These are phyloP conservation scores for Xiphydria camelus DNA, from an alignment of 2,888 invertebrate species.

Conservation along the genomic window DNA sequence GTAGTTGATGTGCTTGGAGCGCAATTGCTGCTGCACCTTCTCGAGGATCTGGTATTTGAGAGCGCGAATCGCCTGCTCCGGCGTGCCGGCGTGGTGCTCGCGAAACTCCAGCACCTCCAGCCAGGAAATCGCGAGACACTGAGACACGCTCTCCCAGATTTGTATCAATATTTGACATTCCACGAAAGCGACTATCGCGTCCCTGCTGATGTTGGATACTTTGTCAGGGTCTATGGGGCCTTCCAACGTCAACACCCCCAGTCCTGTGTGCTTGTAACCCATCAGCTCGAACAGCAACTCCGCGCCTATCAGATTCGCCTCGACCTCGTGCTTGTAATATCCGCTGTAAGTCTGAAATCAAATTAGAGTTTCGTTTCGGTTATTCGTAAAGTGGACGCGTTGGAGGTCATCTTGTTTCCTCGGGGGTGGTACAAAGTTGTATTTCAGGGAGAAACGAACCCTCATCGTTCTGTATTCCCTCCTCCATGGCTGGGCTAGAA, in stretches of 20 bases:
- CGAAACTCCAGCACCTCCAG: slow-evolving; percentile 70
- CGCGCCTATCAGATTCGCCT: slow-evolving; percentile 77
- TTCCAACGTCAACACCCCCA: slow-evolving; percentile 66
- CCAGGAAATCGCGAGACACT: slow-evolving; percentile 65
- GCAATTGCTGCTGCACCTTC: slow-evolving; percentile 51
- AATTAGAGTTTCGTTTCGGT: slow-evolving; percentile 2
- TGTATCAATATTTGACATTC: slow-evolving; percentile 85
- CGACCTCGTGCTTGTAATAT: slow-evolving; percentile 85
- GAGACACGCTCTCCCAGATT: slow-evolving; percentile 73
- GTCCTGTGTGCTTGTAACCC: slow-evolving; percentile 73
- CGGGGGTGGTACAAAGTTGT: not conserved
- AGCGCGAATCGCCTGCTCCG: slow-evolving; percentile 61
- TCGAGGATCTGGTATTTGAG: slow-evolving; percentile 59
- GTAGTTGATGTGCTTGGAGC: slow-evolving; percentile 32
- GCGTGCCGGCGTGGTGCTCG: slow-evolving; percentile 61
- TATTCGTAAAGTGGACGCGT: slow-evolving; percentile 8
- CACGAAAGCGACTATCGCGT: slow-evolving; percentile 83
- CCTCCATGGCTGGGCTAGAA: slow-evolving; percentile 86
- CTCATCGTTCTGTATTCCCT: slow-evolving; percentile 81
- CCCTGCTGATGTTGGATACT: slow-evolving; percentile 77
- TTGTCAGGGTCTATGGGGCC: slow-evolving; percentile 82
- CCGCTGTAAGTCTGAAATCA: slow-evolving; percentile 76
- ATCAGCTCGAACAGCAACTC: slow-evolving; percentile 78
- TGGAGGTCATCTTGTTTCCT: not conserved
- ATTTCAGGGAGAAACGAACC: slow-evolving; percentile 59